Evolutionary conservation across 2,888 invertebrate genomes (phyloP).

Genomic region (Autographa gamma): DNA sequence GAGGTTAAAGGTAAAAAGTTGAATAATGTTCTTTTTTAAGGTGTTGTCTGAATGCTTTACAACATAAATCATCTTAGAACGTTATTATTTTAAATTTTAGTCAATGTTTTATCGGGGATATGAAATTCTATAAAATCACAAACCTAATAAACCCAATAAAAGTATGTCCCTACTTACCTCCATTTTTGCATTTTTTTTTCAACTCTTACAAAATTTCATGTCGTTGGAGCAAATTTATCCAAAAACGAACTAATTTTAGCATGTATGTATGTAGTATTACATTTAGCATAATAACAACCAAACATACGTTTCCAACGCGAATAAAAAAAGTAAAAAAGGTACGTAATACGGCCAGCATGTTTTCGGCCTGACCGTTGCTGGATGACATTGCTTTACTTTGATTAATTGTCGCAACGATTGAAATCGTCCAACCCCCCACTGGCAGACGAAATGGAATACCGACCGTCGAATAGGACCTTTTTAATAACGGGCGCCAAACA

Average conservation of each 20-base stretch:
- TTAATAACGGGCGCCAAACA: constrained; percentile 80
- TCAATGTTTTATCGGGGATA: no score
- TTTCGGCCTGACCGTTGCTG: constrained; percentile 77
- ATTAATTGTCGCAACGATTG: constrained; percentile 88
- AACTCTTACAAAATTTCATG: no score
- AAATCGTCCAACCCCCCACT: constrained; percentile 85
- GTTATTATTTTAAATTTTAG: no score
- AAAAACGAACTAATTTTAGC: background rate
- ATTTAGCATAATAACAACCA: constrained; percentile 28
- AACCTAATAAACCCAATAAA: no score
- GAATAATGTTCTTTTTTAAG: no score
- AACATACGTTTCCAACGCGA: constrained; percentile 48
- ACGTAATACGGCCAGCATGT: constrained; percentile 76
- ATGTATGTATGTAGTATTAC: constrained; percentile 1
- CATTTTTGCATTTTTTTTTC: no score
- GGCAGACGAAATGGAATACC: constrained; percentile 87
- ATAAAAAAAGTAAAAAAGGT: constrained; percentile 62
- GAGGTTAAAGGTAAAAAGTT: no score
- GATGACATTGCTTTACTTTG: constrained; percentile 88
- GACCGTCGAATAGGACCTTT: constrained; percentile 80
- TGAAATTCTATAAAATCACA: no score
- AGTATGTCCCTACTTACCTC: no score
- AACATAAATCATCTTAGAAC: no score
- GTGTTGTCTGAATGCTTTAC: no score
- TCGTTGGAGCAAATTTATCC: no score